These are phyloP conservation scores for Crenuchus spilurus DNA, from an alignment of 2,797 vertebrate genomes.

Conservation along the genomic window DNA sequence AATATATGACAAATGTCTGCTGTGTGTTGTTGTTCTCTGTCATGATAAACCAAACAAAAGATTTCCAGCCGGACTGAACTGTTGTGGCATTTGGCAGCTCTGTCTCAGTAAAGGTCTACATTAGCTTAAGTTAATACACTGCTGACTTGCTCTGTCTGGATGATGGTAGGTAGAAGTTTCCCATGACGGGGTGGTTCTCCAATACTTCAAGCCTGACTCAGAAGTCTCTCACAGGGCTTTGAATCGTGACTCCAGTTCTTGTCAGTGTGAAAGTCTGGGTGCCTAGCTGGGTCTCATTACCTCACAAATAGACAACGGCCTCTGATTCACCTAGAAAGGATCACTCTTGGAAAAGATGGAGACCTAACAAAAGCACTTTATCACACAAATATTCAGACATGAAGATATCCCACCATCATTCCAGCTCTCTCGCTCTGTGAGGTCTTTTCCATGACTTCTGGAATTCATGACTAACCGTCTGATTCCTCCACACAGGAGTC, in stretches of 20 bases:
- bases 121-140: constrained; percentile 37
- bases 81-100: constrained; percentile 36
- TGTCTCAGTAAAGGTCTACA: constrained; percentile 40
- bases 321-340: constrained; percentile 37
- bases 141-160: constrained; percentile 17
- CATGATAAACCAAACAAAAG: constrained; percentile 34
- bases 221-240: constrained; percentile 26
- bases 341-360: constrained; percentile 13
- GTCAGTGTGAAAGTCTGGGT: constrained; percentile 37
- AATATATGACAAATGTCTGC: constrained; percentile 16
- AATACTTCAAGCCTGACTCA: constrained; percentile 48
- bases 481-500: constrained; percentile 45
- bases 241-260: constrained; percentile 33
- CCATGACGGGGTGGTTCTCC: constrained; percentile 43
- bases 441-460: constrained; percentile 40
- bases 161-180: constrained; percentile 42
- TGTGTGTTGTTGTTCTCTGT: not conserved
- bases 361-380: constrained; percentile 48
- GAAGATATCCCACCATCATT: constrained; percentile 38
- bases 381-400: constrained; percentile 54
- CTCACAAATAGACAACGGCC: constrained; percentile 13
- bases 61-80: constrained; percentile 39
- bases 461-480: constrained; percentile 55
- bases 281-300: constrained; percentile 46
- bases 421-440: constrained; percentile 48